Evolutionary conservation across 2,888 invertebrate genomes (phyloP), one percentile per base, ranked within the genome.

Genomic region (Chesias legatella): DNA sequence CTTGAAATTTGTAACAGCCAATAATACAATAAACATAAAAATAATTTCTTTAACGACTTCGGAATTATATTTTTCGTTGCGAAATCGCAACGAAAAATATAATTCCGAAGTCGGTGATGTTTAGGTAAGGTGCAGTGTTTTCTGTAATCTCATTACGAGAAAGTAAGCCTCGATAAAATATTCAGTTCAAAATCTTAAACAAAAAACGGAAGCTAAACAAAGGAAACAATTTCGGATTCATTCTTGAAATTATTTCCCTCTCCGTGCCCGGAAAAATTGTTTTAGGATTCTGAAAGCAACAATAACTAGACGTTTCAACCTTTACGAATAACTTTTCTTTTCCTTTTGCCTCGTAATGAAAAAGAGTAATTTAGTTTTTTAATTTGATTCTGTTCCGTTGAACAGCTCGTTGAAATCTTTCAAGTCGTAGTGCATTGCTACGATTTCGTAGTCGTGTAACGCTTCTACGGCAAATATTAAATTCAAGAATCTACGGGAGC

Each of bases 401-500:
- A 34, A 22, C 33, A 43, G 33, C 47, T 33, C 66, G 62, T 65
- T 63, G 58, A 65, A 48, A 37, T 65, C 64, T 58, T 60, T 49
- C 34, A 37, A 29, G 33, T 31, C 31, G 38, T 38, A 43, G 42
- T 31, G 39, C 53, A 49, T 44, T 55, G 54, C 57, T 56, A 52
- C 59, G 54, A 41, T 39, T 29, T 41, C 51, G 61, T 58, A 57
- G 49, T 50, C 33, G 31, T 56, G 60, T 60, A 60, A 54, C 56
- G 9, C n/a, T 20, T 32, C 56, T 49, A 48, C 53, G 39, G 34
- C 28, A 27, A 22, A 23, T 21, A 6, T 6, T 29, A 22, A 11
- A n/a, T 22, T 6, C 7, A 24, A 28, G 13, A 13, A n/a, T 10
- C 25, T 10, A 26, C 25, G 3, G 25, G 3, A 25, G 9, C 8